phyloP scores from a whole-genome alignment of 1,140 invertebrate species.

The Hyles euphorbiae region DNA sequence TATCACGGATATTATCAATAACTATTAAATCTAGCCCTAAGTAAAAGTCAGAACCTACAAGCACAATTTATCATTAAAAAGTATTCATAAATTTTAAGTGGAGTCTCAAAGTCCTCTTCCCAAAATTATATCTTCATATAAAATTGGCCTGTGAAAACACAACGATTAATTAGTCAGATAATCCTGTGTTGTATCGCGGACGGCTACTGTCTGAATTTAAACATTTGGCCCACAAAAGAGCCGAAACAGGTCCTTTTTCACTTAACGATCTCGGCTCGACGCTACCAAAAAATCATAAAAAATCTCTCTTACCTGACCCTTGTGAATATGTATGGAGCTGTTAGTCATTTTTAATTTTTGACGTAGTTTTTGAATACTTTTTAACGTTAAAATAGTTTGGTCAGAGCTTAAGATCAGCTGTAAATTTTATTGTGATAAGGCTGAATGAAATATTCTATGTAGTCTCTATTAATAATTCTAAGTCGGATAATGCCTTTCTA shows the following conservation, averaged over 20 bases:
- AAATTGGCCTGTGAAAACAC: constrained; percentile 44
- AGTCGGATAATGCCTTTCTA: no score
- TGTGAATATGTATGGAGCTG: constrained; percentile 36
- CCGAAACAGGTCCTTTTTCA: constrained; percentile 66
- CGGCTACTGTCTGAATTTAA: constrained; percentile 46
- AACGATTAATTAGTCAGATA: constrained; percentile 66
- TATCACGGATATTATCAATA: no score
- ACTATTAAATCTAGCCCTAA: no score
- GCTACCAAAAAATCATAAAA: constrained; percentile 68
- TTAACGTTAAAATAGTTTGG: no score
- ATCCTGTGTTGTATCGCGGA: constrained; percentile 34
- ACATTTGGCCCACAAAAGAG: constrained; percentile 50
- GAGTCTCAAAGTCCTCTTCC: not conserved
- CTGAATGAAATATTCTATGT: no score
- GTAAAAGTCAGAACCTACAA: no score
- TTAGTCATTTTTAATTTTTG: constrained; percentile 6
- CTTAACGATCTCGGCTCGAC: constrained; percentile 54
- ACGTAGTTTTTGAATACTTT: not conserved
- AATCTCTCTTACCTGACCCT: constrained; percentile 56
- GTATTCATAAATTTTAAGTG: no score
- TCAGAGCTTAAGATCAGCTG: no score
- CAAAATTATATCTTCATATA: constrained; percentile 9
- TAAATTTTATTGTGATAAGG: no score
- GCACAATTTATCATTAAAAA: no score
- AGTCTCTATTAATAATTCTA: no score